Evolutionary conservation across 2,113 vertebrate genomes (phyloP), one percentile per base, ranked within the genome.

Genomic region (Rhizomys pruinosus): DNA sequence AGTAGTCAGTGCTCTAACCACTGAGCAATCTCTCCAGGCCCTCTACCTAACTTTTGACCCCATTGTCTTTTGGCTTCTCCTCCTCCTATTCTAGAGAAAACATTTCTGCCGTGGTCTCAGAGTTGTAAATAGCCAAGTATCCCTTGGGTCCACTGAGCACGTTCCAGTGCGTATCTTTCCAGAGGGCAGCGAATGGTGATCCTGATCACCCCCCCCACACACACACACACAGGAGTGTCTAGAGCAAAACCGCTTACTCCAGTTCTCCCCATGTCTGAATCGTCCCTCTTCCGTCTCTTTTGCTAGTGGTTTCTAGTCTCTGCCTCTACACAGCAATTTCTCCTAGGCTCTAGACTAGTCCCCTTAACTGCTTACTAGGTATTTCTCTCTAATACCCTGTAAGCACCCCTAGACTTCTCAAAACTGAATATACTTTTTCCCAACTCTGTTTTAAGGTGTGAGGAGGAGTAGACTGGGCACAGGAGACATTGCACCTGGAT

Each of bases 41-140:
- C 47, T 72, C 6, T 68, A 15, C 15, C 19, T 59, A 15, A 59
- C 19, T 59, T 52, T 52, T 52, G 81, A 85, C 77, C 15, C 20
- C 32, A n/a, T n/a, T 52, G 17, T 23, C 61, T 42, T 73, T 71
- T 87, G 81, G 27, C 20, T 72, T n/a, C 25, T 6, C 27, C 12
- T 59, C 34, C 4, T 57, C 6, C 37, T 34, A 8, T 61, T 80
- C 47, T 11, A 55, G 82, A 61, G 90, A 84, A 55, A 12, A 5
- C 47, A 86, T 82, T n/a, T n/a, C 55, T 69, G 22, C n/a, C 81
- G 20, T 23, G 19, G n/a, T 90, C 76, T 95, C 77, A 87, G 37
- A 20, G 61, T 63, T 19, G n/a, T 37, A 17, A 52, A 11, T 11
- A 52, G 47, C 82, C 42, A 7, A 25, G 6, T 22, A 52, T 68